phyloP scores from a whole-genome alignment of 2,113 vertebrate genomes.

The Argyrosomus japonicus region DNA sequence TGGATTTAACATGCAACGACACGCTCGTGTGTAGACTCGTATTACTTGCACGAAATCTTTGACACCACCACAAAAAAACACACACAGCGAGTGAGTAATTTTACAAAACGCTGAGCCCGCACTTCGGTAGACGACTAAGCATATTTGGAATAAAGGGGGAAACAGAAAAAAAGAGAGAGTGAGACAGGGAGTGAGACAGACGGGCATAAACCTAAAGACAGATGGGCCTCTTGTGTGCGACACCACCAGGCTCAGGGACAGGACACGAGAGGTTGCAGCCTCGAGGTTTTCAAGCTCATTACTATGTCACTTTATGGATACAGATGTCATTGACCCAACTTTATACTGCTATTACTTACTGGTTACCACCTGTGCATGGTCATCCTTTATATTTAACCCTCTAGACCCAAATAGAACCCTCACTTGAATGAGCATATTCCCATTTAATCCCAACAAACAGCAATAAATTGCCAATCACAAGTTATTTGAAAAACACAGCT shows the following conservation, averaged over 20 bases:
- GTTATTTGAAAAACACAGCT: too few relatives aligned
- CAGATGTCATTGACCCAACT: too few relatives aligned
- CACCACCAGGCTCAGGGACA: not conserved
- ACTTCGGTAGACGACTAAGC: not conserved
- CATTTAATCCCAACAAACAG: too few relatives aligned
- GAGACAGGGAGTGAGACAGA: not conserved
- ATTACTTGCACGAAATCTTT: not conserved
- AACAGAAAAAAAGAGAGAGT: not conserved
- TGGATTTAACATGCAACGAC: not conserved
- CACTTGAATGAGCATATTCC: too few relatives aligned
- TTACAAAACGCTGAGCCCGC: not conserved
- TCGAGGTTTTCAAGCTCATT: too few relatives aligned
- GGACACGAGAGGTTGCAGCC: too few relatives aligned
- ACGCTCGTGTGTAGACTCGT: not conserved
- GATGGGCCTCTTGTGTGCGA: not conserved
- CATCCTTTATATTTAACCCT: too few relatives aligned
- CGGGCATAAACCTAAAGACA: not conserved
- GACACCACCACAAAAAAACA: not conserved
- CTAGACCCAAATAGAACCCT: too few relatives aligned
- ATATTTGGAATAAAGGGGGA: not conserved
- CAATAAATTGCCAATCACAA: too few relatives aligned
- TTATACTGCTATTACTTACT: too few relatives aligned
- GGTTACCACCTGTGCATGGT: too few relatives aligned
- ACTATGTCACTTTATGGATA: too few relatives aligned
- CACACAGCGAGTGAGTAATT: constrained; percentile 4